Percentiles rank a stretch among this genome's conserved stretches.
phyloP scores from a whole-genome alignment of 1,140 invertebrate genomes.

The Caerostris extrusa region DNA sequence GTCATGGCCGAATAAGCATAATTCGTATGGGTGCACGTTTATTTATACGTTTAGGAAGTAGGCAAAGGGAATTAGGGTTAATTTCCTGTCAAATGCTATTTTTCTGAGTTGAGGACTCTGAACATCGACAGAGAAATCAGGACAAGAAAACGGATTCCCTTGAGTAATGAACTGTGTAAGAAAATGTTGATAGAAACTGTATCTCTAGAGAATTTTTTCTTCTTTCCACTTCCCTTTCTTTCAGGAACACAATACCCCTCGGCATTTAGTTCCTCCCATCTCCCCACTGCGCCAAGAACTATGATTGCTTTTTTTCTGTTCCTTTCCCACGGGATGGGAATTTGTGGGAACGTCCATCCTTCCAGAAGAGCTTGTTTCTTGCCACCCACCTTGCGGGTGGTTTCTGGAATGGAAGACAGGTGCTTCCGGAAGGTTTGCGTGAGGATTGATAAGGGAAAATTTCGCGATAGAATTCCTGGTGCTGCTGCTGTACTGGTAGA shows the following conservation, averaged over 20 bases:
- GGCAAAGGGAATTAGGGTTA: background rate
- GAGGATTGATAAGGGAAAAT: constrained; percentile 28
- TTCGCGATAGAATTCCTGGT: constrained; percentile 28
- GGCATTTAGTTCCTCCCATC: constrained; percentile 1
- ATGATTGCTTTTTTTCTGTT: constrained; percentile 48
- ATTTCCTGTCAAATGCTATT: background rate
- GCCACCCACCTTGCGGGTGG: background rate
- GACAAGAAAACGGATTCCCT: constrained; percentile 18
- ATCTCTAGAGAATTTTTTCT: background rate
- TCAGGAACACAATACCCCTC: background rate
- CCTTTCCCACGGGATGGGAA: constrained; percentile 2
- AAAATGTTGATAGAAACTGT: constrained; percentile 65
- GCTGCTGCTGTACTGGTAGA: too few relatives aligned
- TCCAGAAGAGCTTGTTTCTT: constrained; percentile 33
- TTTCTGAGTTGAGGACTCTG: background rate
- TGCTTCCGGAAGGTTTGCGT: background rate
- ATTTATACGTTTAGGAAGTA: background rate
- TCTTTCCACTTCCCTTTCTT: background rate
- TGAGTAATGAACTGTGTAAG: constrained; percentile 60
- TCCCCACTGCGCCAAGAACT: constrained; percentile 43
- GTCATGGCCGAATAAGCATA: too few relatives aligned
- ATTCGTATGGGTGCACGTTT: too few relatives aligned
- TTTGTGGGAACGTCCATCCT: constrained; percentile 29
- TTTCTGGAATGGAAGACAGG: too few relatives aligned
- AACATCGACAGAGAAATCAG: background rate